Percentiles rank a stretch among this genome's conserved stretches.
Conservation (phyloP, 2,113 vertebrate genomes). For the Macrotus californicus region DNA sequence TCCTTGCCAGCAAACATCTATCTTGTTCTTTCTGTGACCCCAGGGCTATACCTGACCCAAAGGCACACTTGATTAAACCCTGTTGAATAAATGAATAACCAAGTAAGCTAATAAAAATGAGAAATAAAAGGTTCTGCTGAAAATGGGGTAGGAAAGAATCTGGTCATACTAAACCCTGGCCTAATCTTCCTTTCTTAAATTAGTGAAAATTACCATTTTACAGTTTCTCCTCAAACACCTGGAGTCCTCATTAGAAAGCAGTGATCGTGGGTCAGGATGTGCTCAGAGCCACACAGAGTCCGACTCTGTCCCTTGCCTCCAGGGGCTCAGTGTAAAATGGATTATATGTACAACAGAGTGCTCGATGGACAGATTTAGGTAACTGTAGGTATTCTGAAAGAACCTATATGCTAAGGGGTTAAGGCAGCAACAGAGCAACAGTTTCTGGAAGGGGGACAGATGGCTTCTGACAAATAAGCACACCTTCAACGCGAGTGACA, state of each 20-base stretch:
- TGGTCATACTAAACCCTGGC: background rate
- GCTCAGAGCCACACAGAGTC: background rate
- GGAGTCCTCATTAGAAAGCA: background rate
- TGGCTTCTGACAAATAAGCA: constrained; percentile 45
- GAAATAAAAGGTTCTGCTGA: background rate
- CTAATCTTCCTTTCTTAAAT: background rate
- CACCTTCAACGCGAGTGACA: constrained; percentile 59
- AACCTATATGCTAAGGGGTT: background rate
- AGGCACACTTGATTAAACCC: background rate
- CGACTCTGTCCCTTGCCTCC: background rate
- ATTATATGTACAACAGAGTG: background rate
- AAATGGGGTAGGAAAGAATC: background rate
- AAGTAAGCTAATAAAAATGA: constrained; percentile 1
- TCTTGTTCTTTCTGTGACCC: background rate
- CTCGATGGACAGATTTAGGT: background rate
- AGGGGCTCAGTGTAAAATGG: background rate
- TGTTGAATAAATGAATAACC: background rate
- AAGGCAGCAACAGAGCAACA: background rate
- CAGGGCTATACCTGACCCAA: background rate
- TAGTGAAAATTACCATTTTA: background rate
- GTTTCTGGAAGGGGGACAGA: constrained; percentile 20
- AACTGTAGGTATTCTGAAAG: background rate
- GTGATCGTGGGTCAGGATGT: background rate
- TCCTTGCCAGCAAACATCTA: background rate
- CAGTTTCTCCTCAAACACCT: background rate